Evolutionary conservation across 2,888 invertebrate genomes (phyloP), one percentile per base, ranked within the genome.

Genomic region (Keiferia lycopersicella): DNA sequence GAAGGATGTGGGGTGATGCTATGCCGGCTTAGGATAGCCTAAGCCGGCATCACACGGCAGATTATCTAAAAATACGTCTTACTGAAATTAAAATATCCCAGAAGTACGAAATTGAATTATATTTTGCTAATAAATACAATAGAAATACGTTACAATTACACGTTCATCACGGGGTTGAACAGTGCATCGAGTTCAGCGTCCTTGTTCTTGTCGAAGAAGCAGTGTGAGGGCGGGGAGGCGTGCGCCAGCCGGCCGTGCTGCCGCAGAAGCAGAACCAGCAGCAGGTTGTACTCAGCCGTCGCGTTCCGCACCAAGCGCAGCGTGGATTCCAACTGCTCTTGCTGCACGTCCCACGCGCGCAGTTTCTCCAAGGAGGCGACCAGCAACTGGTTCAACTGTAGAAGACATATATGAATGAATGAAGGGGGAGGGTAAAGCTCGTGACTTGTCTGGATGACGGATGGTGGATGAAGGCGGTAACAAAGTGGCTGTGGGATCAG

Each of bases 231-330:
- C 48, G 75, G 68, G n/a, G 67, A 67, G 62, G 63, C 68, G 3
- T 68, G 64, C 68, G 72, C 66, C 63, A 74, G 74, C 71, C 76
- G 72, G 71, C 81, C 79, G 71, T 81, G 84, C 71, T 77, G 82
- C 64, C 81, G 84, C 72, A 86, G 79, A 68, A 87, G 74, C 66
- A 87, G 77, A 73, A 78, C 82, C 66, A 87, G 79, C 70, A 88
- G 81, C 72, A 89, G 76, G 73, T 83, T 84, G 82, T 87, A 87
- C 79, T 89, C 88, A 26, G 81, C 73, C 7, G 84, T 82, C 41
- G 88, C 88, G 73, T 78, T 79, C 73, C 81, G 82, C 68, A 83
- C 86, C 76, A 83, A 76, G 71, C 73, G 74, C 69, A 87, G 77
- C 66, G 81, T 83, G 63, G 74, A 70, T 71, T 86, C 84, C 67